phyloP scores from a whole-genome alignment of 1,140 invertebrate genomes.

The Drosophila lowei region DNA sequence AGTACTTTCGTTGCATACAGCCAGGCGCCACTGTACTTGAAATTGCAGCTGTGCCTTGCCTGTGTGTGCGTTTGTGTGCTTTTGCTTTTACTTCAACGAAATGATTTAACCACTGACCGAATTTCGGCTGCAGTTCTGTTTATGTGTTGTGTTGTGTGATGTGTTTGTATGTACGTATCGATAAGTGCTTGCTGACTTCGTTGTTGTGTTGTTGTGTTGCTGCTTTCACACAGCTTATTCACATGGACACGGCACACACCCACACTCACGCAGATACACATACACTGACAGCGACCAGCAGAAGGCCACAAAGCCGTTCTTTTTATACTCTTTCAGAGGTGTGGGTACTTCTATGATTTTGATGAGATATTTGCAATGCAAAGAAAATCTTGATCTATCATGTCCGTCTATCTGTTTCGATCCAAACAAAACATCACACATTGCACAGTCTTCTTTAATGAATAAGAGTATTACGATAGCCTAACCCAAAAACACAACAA shows the following conservation, averaged over 20 bases:
- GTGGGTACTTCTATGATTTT: too few relatives aligned
- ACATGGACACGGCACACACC: slow-evolving; percentile 24
- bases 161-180: slow-evolving; percentile 45
- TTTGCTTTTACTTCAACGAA: slow-evolving; percentile 80
- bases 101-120: slow-evolving; percentile 80
- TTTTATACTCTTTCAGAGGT: too few relatives aligned
- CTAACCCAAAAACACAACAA: too few relatives aligned
- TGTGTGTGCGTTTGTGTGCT: slow-evolving; percentile 27
- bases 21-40: slow-evolving; percentile 56
- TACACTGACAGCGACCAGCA: slow-evolving; percentile 30
- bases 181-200: slow-evolving; percentile 64
- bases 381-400: too few relatives aligned
- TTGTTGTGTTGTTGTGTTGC: slow-evolving; percentile 62
- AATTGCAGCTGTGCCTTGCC: slow-evolving; percentile 20
- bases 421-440: too few relatives aligned
- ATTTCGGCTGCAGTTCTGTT: slow-evolving; percentile 60
- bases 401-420: too few relatives aligned
- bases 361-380: too few relatives aligned
- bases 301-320: slow-evolving; percentile 52
- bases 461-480: too few relatives aligned
- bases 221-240: slow-evolving; percentile 53
- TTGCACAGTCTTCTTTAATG: too few relatives aligned
- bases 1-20: slow-evolving; percentile 75
- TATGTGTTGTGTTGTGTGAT: slow-evolving; percentile 28
- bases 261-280: slow-evolving; percentile 16